Base-by-base conservation (phyloP, 2,888 invertebrate genomes). In the Dryobotodes eremita region DNA sequence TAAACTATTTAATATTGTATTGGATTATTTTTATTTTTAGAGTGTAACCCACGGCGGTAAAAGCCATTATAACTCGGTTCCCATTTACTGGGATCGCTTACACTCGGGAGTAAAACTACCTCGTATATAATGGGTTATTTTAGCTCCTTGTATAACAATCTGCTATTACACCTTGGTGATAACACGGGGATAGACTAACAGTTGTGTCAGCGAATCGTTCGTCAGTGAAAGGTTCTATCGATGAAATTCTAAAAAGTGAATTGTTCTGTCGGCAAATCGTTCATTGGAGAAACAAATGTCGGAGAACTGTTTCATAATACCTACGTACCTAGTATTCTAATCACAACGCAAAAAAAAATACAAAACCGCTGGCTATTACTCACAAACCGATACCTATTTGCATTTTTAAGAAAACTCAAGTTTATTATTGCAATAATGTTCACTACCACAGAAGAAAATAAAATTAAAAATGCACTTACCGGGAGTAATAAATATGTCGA, bases 401-500 rank as follows among this genome's bases (percentile, higher is more conserved):
- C 15, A 26, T 26, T 59, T 23, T 66, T 17, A n/a, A 6, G 46
- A 66, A 26, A n/a, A 46, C n/a, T 2, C 48, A 13, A 36, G 7
- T 26, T n/a, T 26, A 48, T 26, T 48, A 23, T 68, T 31, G 2
- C 31, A 10, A 23, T 50, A 31, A 23, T 17, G 1, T 53, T 53
- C 6, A 69, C 15, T 1, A 4, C 2, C 17, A 3, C 13, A 71
- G 5, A 26, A 17, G 10, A 66, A 48, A 50, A 59, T 36, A 17
- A 8, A 70, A 69, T 4, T 3, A 1, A 59, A 78, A 71, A 23
- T n/a, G 0, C 50, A 77, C 82, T 78, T 74, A 88, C 87, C 88
- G 36, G 88, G 87, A 13, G 74, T 79, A 17, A 69, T 48, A 10
- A 77, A 79, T 48, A 89, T 75, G 17, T 85, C 80, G 23, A 82